Evolutionary conservation across 2,888 invertebrate genomes (phyloP).

Genomic region (Cheilosia pagana): DNA sequence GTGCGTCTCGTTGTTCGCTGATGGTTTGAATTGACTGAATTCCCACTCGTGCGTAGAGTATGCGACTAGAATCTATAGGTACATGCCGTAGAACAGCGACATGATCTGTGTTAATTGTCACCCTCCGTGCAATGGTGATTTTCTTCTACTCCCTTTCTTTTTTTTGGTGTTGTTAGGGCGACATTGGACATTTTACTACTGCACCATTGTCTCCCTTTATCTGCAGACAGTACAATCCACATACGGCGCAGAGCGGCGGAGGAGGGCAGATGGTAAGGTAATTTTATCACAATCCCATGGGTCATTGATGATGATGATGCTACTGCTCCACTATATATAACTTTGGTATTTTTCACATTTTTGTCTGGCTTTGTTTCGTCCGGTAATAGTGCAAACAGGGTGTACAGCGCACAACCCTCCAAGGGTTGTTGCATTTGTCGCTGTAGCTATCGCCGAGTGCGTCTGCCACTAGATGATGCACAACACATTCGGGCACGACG

Average conservation of each 20-base stretch:
- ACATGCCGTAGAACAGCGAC: slow-evolving; percentile 47
- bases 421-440: slow-evolving; percentile 64
- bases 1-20: slow-evolving; percentile 49
- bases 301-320: slow-evolving; percentile 70
- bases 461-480: slow-evolving; percentile 63
- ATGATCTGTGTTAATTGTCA: slow-evolving; percentile 75
- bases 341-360: slow-evolving; percentile 55
- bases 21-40: slow-evolving; percentile 35
- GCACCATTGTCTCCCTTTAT: slow-evolving; percentile 51
- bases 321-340: slow-evolving; percentile 40
- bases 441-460: slow-evolving; percentile 60
- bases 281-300: slow-evolving; percentile 75
- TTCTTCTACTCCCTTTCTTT: slow-evolving; percentile 24
- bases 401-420: slow-evolving; percentile 47
- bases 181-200: slow-evolving; percentile 28
- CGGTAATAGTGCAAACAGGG: slow-evolving; percentile 3
- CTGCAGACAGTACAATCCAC: slow-evolving; percentile 22
- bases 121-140: slow-evolving; percentile 61
- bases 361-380: slow-evolving; percentile 31
- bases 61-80: neutral
- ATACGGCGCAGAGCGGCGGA: neutral
- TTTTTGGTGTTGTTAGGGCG: slow-evolving; percentile 31
- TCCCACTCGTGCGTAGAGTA: slow-evolving; percentile 2
- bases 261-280: slow-evolving; percentile 74
- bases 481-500: slow-evolving; percentile 41